phyloP scores from a whole-genome alignment of 2,888 invertebrate genomes.

The Agrotis ipsilon region DNA sequence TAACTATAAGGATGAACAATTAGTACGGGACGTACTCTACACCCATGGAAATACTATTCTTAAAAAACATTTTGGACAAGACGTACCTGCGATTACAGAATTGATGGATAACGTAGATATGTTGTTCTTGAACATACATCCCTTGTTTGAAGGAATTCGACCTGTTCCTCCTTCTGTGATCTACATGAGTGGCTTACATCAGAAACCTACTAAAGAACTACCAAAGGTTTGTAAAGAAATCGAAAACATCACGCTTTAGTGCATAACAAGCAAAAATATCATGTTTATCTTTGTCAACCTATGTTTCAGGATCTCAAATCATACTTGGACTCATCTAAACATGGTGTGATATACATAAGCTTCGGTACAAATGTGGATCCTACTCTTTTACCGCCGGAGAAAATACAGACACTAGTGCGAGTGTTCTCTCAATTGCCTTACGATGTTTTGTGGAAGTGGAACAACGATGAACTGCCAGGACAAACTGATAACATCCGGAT shows the following conservation, averaged over 20 bases:
- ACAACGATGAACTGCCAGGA: conserved; percentile 72
- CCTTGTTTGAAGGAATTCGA: conserved; percentile 68
- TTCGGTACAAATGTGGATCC: conserved; percentile 78
- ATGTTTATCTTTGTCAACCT: not conserved
- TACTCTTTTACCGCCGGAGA: conserved; percentile 69
- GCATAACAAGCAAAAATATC: not conserved
- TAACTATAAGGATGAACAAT: conserved; percentile 30
- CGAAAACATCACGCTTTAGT: no score
- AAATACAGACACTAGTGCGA: conserved; percentile 70
- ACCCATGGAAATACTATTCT: conserved; percentile 4
- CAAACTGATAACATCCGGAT: conserved; percentile 73
- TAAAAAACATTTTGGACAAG: conserved; percentile 58
- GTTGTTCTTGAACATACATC: conserved; percentile 69
- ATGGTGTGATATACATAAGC: conserved; percentile 78
- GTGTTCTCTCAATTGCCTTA: conserved; percentile 75
- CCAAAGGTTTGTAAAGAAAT: conserved; percentile 58
- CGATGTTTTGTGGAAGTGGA: conserved; percentile 80
- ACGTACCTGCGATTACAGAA: conserved; percentile 60
- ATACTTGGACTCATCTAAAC: conserved; percentile 73
- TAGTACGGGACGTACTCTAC: not conserved
- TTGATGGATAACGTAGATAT: conserved; percentile 68
- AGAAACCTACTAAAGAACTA: conserved; percentile 61
- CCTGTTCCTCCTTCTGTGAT: conserved; percentile 70
- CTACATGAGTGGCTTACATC: conserved; percentile 69
- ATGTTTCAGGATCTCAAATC: conserved; percentile 74